phyloP scores from a whole-genome alignment of 1,140 invertebrate genomes.

The Campoletis sonorensis region DNA sequence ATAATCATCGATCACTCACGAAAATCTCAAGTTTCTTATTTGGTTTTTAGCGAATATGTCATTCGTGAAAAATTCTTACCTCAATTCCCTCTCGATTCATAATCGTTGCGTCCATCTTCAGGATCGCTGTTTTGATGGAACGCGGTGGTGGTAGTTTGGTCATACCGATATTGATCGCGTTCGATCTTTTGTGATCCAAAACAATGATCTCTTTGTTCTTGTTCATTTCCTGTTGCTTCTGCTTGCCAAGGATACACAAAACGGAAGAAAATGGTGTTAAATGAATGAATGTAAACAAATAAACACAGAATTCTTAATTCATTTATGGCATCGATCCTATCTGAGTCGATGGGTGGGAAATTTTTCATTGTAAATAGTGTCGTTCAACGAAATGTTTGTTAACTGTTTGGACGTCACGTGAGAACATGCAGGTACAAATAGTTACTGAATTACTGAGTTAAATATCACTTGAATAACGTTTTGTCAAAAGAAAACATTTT shows the following conservation, averaged over 20 bases:
- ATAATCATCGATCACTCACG: too few relatives aligned
- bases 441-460: too few relatives aligned
- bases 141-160: constrained; percentile 98
- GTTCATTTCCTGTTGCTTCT: constrained; percentile 95
- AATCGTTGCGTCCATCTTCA: constrained; percentile 99
- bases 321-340: neutral
- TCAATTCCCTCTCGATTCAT: constrained; percentile 99
- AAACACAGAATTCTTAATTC: neutral
- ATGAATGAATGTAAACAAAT: neutral
- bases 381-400: neutral
- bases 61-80: constrained; percentile 73
- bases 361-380: neutral
- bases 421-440: too few relatives aligned
- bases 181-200: constrained; percentile 97
- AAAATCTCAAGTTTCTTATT: too few relatives aligned
- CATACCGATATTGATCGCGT: constrained; percentile 99
- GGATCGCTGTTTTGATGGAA: constrained; percentile 98
- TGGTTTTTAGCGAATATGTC: too few relatives aligned
- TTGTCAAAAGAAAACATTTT: too few relatives aligned
- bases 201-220: constrained; percentile 98
- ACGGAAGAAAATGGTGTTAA: neutral
- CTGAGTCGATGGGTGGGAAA: neutral
- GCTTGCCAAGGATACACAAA: constrained; percentile 59
- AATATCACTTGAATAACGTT: too few relatives aligned
- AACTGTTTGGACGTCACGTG: too few relatives aligned